Evolutionary conservation across 2,888 invertebrate species (phyloP).

Genomic region (Cosmia trapezina): DNA sequence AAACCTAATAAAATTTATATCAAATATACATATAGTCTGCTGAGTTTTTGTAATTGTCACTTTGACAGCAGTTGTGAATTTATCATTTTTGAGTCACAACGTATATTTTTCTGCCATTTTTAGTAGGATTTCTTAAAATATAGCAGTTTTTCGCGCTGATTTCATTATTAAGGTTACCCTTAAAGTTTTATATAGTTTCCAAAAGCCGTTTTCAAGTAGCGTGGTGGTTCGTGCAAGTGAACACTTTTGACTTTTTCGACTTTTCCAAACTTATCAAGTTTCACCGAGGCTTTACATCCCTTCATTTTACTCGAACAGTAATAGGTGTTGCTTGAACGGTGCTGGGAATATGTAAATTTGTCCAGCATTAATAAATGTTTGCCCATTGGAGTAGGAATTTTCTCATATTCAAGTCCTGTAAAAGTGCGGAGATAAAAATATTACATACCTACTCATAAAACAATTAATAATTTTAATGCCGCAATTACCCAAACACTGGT

Average conservation of each 20-base stretch:
- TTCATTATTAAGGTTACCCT: no score
- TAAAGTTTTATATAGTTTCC: slow-evolving; percentile 24
- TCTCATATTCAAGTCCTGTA: slow-evolving; percentile 9
- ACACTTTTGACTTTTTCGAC: slow-evolving; percentile 6
- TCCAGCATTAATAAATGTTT: slow-evolving; percentile 32
- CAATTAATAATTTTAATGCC: neutral
- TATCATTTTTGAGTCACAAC: neutral
- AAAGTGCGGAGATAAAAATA: neutral
- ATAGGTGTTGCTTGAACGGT: slow-evolving; percentile 20
- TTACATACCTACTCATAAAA: neutral
- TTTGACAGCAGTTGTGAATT: neutral
- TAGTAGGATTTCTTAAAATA: neutral
- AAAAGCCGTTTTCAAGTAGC: slow-evolving; percentile 8
- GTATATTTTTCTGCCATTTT: neutral
- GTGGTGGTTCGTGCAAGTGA: slow-evolving; percentile 27
- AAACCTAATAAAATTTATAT: neutral
- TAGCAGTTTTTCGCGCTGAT: neutral
- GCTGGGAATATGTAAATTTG: slow-evolving; percentile 34
- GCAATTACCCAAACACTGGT: no score
- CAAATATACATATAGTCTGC: neutral
- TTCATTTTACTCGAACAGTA: slow-evolving; percentile 37
- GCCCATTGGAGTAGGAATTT: slow-evolving; percentile 27
- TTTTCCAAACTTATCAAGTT: slow-evolving; percentile 11
- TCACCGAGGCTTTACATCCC: slow-evolving; percentile 26
- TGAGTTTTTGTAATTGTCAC: neutral